These are phyloP conservation scores for Pterocles burchelli DNA, from an alignment of 2,113 vertebrate genomes.

Conservation along the genomic window DNA sequence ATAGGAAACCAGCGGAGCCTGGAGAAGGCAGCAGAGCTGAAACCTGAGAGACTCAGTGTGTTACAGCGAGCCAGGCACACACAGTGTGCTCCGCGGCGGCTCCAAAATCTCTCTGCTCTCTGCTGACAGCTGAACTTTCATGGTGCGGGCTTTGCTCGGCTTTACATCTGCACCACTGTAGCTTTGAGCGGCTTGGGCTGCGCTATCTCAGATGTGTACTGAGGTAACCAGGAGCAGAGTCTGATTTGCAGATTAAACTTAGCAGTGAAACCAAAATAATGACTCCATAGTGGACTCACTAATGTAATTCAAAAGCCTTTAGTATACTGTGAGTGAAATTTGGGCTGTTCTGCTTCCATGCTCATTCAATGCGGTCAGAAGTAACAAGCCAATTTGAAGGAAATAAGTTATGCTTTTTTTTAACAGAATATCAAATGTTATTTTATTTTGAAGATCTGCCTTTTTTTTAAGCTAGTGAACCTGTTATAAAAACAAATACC, in stretches of 20 bases:
- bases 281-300: background rate
- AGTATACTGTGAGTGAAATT: background rate
- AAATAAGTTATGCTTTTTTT: background rate
- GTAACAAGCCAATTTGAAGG: background rate
- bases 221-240: background rate
- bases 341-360: background rate
- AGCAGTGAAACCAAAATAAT: background rate
- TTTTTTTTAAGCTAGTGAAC: background rate
- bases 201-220: rapidly evolving
- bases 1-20: background rate
- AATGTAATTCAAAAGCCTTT: background rate
- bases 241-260: background rate
- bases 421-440: background rate
- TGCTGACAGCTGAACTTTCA: background rate
- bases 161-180: background rate
- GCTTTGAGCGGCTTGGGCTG: background rate
- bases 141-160: background rate
- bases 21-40: background rate
- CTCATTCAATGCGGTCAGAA: rapidly evolving
- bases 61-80: background rate
- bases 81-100: rapidly evolving
- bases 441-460: background rate
- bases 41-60: background rate
- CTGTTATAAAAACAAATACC: background rate
- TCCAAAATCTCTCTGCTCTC: background rate